Evolutionary conservation across 2,888 invertebrate species (phyloP), one percentile per base, ranked within the genome.

Genomic region (Uropetala carovei): DNA sequence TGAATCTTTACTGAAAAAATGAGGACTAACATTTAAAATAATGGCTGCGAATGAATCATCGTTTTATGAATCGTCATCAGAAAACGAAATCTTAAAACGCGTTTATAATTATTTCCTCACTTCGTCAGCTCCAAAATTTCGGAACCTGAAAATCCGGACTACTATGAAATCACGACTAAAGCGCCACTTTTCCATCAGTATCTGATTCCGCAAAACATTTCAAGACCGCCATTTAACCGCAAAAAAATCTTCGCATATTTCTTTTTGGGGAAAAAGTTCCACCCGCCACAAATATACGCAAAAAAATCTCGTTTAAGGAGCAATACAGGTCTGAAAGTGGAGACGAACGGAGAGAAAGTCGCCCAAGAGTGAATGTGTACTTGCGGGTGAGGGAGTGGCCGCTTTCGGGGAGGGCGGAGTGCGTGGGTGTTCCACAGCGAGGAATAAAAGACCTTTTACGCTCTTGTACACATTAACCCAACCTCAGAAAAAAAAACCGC

Each of bases 401-500:
- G 68, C 68, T 68, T 68, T 68, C 68, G 68, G 68, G 18, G 68
- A 22, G 68, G 8, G 18, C 68, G 68, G n/a, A 10, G 64, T 18
- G 64, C 18, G 68, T 68, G 68, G 68, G 68, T 68, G 68, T 68
- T n/a, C 64, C n/a, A 16, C 64, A n/a, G 16, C 68, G 68, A 68
- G 68, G 68, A 68, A 68, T 68, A 22, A 68, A 68, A 68, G 68
- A 68, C 68, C 68, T 68, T n/a, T 68, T 68, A 68, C 68, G 18
- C 68, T 68, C 68, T 68, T 18, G 18, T 68, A 68, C 68, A n/a
- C 68, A 68, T 68, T 68, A 68, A 68, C 68, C 68, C 68, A 43
- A 68, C 68, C 68, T 68, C 68, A 68, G 68, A 22, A 68, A 68
- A 68, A 68, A 68, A 68, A 68, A 68, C 68, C 68, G 68, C 68